A percentile compares a stretch with the other conserved stretches of the same genome.
Evolutionary conservation across 1,140 invertebrate genomes (phyloP).

Genomic region (Drosophila kikkawai): DNA sequence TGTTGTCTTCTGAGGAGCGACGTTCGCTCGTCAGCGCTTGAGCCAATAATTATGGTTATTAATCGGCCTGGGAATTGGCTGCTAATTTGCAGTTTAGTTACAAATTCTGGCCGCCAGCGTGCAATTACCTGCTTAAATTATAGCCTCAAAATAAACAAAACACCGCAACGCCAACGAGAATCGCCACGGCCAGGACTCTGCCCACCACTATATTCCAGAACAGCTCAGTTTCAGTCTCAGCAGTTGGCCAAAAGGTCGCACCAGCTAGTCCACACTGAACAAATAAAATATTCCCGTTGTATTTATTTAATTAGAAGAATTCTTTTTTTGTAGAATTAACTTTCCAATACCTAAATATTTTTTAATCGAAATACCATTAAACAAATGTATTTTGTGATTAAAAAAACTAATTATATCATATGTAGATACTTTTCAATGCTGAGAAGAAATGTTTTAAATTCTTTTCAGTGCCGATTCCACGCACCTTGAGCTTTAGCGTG

Average conservation of each 20-base stretch:
- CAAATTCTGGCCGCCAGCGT: conserved; percentile 85
- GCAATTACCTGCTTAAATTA: conserved; percentile 86
- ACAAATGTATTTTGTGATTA: neutral
- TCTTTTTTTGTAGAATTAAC: neutral
- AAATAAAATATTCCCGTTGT: neutral
- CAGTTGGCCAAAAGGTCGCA: conserved; percentile 29
- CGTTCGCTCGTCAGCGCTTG: conserved; percentile 83
- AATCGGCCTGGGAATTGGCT: conserved; percentile 86
- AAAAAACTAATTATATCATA: neutral
- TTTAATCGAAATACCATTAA: too few relatives aligned
- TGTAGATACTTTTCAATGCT: too few relatives aligned
- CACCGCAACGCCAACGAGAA: conserved; percentile 70
- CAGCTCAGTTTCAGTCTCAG: conserved; percentile 4
- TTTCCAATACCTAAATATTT: too few relatives aligned
- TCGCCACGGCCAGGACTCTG: conserved; percentile 29
- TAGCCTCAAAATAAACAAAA: conserved; percentile 86
- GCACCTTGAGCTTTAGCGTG: conserved; percentile 60
- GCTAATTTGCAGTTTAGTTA: conserved; percentile 86
- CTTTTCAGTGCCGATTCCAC: conserved; percentile 26
- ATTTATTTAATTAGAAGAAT: neutral
- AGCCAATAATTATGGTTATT: conserved; percentile 86
- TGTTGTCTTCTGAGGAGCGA: conserved; percentile 29
- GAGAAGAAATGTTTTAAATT: neutral
- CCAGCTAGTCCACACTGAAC: conserved; percentile 1
- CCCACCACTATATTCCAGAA: conserved; percentile 3